Evolutionary conservation across 2,113 vertebrate genomes (phyloP).

Genomic region (Ranitomeya variabilis): DNA sequence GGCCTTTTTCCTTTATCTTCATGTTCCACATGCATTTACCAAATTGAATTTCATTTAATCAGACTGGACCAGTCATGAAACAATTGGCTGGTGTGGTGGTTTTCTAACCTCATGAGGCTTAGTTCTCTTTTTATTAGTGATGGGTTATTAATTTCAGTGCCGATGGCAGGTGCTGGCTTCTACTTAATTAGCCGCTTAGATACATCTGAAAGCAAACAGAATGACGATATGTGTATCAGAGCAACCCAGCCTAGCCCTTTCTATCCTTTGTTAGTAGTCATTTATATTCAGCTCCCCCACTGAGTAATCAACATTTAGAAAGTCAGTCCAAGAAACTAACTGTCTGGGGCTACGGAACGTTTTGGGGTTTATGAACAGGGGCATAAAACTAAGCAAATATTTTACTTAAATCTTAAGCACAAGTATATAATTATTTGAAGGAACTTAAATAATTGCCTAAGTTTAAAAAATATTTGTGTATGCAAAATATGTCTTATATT

Average conservation of each 20-base stretch:
- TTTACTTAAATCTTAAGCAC: not conserved
- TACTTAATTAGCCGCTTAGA: conserved; percentile 45
- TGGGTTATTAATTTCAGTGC: conserved; percentile 51
- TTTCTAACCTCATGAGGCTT: conserved; percentile 15
- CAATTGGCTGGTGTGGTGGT: conserved; percentile 22
- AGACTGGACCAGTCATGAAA: conserved; percentile 41
- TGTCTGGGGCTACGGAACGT: not conserved
- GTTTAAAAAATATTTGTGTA: not conserved
- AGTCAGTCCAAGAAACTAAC: not conserved
- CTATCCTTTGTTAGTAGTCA: conserved; percentile 14
- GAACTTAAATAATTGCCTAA: not conserved
- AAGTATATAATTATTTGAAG: not conserved
- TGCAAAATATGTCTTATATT: not conserved
- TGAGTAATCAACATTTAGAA: not conserved
- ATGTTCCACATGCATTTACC: conserved; percentile 22
- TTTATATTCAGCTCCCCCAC: not conserved
- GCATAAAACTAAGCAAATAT: not conserved
- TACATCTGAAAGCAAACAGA: conserved; percentile 38
- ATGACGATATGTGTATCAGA: not conserved
- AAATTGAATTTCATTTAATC: conserved; percentile 56
- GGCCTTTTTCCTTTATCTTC: conserved; percentile 30
- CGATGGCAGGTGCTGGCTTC: conserved; percentile 41
- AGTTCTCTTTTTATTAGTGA: conserved; percentile 27
- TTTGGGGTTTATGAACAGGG: no score
- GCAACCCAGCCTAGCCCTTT: not conserved